A percentile compares a stretch with the other conserved stretches of the same genome.
Evolutionary conservation across 2,797 vertebrate species (phyloP).

Genomic region (Cryptoblepharus egeriae): DNA sequence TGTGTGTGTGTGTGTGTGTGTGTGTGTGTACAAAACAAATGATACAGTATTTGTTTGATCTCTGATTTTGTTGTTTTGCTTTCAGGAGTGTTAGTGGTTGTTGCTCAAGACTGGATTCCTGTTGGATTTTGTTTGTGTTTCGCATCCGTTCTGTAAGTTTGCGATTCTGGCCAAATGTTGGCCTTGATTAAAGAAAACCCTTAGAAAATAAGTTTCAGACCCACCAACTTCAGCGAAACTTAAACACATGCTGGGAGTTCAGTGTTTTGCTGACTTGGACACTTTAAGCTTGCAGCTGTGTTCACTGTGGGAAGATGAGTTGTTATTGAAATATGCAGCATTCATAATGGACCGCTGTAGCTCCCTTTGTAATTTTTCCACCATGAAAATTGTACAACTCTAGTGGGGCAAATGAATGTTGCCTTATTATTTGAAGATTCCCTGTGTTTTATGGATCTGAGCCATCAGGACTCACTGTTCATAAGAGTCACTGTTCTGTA

Average conservation of each 20-base stretch:
- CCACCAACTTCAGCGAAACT: constrained; percentile 6
- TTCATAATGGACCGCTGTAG: background rate
- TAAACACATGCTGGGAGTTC: constrained; percentile 2
- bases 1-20: too few species aligned
- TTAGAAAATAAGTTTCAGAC: constrained; percentile 9
- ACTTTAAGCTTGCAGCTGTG: background rate
- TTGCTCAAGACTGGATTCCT: background rate
- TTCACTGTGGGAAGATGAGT: background rate
- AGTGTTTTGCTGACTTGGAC: background rate
- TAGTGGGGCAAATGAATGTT: constrained; percentile 1
- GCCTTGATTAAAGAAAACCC: constrained; percentile 1
- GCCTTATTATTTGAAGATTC: constrained; percentile 14
- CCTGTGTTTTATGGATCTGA: constrained; percentile 2
- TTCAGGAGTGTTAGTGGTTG: background rate
- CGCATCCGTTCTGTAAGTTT: background rate
- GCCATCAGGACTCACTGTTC: background rate
- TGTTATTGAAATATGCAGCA: constrained; percentile 34
- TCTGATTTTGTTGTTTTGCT: background rate
- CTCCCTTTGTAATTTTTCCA: background rate
- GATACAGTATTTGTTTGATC: background rate
- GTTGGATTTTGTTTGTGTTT: background rate
- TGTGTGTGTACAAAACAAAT: rapidly evolving
- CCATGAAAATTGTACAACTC: constrained; percentile 21
- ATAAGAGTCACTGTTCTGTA: background rate
- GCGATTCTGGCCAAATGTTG: background rate